Evolutionary conservation across 2,888 invertebrate species (phyloP).

Genomic region (Chrysina gloriosa): DNA sequence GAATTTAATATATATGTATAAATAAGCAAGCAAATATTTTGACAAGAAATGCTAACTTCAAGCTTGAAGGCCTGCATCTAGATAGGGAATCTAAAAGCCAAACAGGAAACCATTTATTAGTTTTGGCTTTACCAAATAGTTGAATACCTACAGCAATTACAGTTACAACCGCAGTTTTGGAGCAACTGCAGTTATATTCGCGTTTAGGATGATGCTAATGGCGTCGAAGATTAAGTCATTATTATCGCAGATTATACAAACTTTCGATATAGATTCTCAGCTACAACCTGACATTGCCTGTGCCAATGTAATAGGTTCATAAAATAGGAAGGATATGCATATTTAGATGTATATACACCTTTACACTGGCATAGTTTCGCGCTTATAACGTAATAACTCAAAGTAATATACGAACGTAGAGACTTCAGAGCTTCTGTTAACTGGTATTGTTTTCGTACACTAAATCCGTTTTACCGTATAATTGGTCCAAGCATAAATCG

Average conservation of each 20-base stretch:
- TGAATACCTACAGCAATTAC: background rate
- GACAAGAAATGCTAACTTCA: background rate
- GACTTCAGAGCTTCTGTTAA: constrained; percentile 33
- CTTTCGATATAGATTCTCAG: background rate
- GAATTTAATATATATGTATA: background rate
- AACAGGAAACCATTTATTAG: background rate
- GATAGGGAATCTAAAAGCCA: background rate
- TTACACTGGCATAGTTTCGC: background rate
- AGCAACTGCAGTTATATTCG: constrained; percentile 2
- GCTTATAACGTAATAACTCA: constrained; percentile 24
- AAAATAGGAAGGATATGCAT: constrained; percentile 10
- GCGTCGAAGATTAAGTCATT: background rate
- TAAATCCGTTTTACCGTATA: constrained; percentile 19
- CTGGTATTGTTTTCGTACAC: constrained; percentile 15
- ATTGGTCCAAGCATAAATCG: constrained; percentile 32
- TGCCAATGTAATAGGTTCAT: background rate
- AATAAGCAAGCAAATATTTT: background rate
- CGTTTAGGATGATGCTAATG: background rate
- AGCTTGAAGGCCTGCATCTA: background rate
- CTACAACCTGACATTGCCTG: background rate
- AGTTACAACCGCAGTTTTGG: background rate
- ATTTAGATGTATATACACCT: background rate
- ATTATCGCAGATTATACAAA: constrained; percentile 7
- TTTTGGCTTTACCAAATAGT: background rate
- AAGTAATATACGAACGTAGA: constrained; percentile 37